Base-by-base conservation (phyloP, 2,113 vertebrate genomes). In the Balaeniceps rex region DNA sequence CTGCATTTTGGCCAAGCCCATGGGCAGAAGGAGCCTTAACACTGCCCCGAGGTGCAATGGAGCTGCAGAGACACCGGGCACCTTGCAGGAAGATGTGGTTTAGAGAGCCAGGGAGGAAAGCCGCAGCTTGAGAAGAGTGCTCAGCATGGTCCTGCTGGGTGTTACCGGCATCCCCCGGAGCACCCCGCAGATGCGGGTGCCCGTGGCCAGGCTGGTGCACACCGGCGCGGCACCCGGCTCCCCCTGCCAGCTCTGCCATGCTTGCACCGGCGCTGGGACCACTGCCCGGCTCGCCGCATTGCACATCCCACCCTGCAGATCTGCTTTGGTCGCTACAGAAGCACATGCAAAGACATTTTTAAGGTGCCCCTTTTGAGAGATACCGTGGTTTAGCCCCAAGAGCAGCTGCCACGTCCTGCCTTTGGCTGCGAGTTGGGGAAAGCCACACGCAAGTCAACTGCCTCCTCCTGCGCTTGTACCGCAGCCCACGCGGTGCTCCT, bases 401-500 rank as follows among this genome's bases (percentile, higher is more conserved):
- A 70, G 10, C 8, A 6, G 44, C 51, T 63, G 46, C 65, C 21
- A 22, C 0, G 0, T 19, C 21, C 44, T 46, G 33, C 14, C 21
- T 79, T 22, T 33, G 49, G n/a, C 58, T 46, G 46, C 0, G 2
- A 49, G 36, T 0, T 19, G 40, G 75, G 19, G 2, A 55, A 79
- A 78, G n/a, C 23, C 26, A 3, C 0, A 0, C 15, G 26, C 6
- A 36, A 29, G 5, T 10, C 58, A n/a, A 34, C 42, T 40, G 66
- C 38, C n/a, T 44, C 46, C 15, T 86, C 3, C 47, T 11, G 46
- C 9, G 26, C 51, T 34, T 1, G 1, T 31, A 16, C 3, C 2
- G 0, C 46, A 68, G 49, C 38, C 24, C 69, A 9, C 0, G 0
- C 0, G 2, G 19, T 12, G 42, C 47, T 69, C 24, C 38, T 18